Conservation (phyloP, 2,888 invertebrate genomes). For the Rhamphomyia laevipes region DNA sequence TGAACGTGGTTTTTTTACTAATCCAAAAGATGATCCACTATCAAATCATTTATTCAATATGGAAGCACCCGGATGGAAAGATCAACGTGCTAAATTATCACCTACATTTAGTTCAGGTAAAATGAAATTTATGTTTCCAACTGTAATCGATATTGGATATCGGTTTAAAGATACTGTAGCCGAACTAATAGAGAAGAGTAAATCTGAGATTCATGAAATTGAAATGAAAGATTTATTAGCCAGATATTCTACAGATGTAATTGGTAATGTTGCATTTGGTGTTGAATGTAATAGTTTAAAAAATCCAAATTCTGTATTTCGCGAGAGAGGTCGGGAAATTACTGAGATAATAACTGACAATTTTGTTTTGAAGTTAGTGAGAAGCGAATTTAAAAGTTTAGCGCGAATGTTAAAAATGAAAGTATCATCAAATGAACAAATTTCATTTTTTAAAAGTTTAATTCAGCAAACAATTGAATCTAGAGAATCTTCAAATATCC, state of each 20-base stretch:
- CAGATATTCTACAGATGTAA: slow-evolving; percentile 40
- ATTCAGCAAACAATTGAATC: slow-evolving; percentile 31
- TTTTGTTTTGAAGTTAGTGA: neutral
- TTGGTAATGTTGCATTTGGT: slow-evolving; percentile 38
- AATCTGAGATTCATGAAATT: neutral
- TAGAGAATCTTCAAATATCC: slow-evolving; percentile 33
- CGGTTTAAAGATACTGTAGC: slow-evolving; percentile 13
- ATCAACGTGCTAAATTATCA: slow-evolving; percentile 36
- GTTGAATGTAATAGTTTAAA: slow-evolving; percentile 26
- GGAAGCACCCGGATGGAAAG: slow-evolving; percentile 39
- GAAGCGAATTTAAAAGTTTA: neutral
- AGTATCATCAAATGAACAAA: neutral
- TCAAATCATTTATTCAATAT: slow-evolving; percentile 32
- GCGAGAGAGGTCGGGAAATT: neutral
- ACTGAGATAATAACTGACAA: neutral
- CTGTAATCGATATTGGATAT: slow-evolving; percentile 28
- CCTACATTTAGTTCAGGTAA: slow-evolving; percentile 42
- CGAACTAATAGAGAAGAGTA: slow-evolving; percentile 5
- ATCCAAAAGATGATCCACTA: slow-evolving; percentile 33
- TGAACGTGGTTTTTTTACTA: slow-evolving; percentile 29
- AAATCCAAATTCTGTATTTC: neutral
- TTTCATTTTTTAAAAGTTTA: neutral
- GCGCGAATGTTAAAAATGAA: neutral
- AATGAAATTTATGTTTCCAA: slow-evolving; percentile 40
- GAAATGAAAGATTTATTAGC: slow-evolving; percentile 33